Evolutionary conservation across 2,797 vertebrate species (phyloP), one percentile per base, ranked within the genome.

Genomic region (Uromys caudimaculatus): DNA sequence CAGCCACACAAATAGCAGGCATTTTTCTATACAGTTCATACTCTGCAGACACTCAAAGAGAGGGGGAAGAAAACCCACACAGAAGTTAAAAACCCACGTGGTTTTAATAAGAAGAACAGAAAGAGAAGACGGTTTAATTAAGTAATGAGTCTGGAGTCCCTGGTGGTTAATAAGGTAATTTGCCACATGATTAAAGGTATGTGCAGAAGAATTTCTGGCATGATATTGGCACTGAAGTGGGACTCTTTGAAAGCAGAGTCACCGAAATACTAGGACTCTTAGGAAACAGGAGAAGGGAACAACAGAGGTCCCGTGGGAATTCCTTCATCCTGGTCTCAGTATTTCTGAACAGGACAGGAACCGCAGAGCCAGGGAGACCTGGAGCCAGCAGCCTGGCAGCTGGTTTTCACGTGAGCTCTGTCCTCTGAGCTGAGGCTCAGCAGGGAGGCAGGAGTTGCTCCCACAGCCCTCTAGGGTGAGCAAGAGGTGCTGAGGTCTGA

Each of bases 41-140:
- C 97, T 96, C 96, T 93, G 93, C 93, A 98, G 97, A 98, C 81
- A 89, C 96, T 64, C 76, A 78, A 95, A 97, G 81, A 4, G 2
- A 54, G 16, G 32, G 35, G 32, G 29, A 90, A 97, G 97, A 90
- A 84, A 88, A 56, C 52, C 47, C 95, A 93, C 97, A 97, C 94
- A 81, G 78, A 98, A 98, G 89, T 96, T 95, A 96, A 98, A 95
- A 95, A 93, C 54, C 92, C 97, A 97, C 97, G 95, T 98, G 97
- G 91, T 97, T 98, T 98, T 94, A 93, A 97, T 97, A 89, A 93
- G 78, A 94, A 87, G 69, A 97, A 97, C 97, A 94, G 71, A 94
- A 97, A 98, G 96, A 95, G 64, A 93, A 95, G 64, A 93, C 96
- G 92, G 97, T 97, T 98, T 98, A 98, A 98, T 98, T 97, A 98